These are phyloP conservation scores for Calameuta filiformis DNA, from an alignment of 2,888 invertebrate species.

Conservation along the genomic window DNA sequence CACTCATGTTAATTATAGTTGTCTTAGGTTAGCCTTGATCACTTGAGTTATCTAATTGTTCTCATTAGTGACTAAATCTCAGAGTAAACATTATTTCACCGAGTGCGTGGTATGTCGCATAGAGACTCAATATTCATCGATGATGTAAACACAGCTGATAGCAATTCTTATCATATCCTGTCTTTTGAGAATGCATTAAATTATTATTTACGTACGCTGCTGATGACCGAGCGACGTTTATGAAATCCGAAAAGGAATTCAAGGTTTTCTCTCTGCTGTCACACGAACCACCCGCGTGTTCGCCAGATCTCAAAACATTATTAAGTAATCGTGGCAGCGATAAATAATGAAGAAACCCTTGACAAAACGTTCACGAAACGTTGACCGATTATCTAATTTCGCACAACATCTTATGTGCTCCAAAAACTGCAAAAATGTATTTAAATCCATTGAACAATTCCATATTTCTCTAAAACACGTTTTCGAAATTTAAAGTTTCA, in stretches of 20 bases:
- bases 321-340: not conserved
- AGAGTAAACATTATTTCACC: not conserved
- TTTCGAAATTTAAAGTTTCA: not conserved
- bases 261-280: not conserved
- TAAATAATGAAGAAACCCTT: not conserved
- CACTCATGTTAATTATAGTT: not conserved
- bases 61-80: not conserved
- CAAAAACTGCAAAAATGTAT: not conserved
- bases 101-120: not conserved
- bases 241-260: not conserved
- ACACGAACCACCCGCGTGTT: not conserved
- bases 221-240: not conserved
- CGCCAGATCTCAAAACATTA: not conserved
- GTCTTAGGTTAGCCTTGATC: not conserved
- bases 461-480: not conserved
- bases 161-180: not conserved
- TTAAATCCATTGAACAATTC: not conserved
- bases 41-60: not conserved
- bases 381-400: not conserved
- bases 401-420: not conserved
- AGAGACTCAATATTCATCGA: not conserved
- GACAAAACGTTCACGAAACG: not conserved
- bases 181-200: conserved; percentile 1
- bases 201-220: not conserved
- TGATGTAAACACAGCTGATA: conserved; percentile 5